A percentile compares a stretch with the other conserved stretches of the same genome.
These are phyloP conservation scores for Chamaetylas fuelleborni DNA, from an alignment of 2,113 vertebrate species.

Conservation along the genomic window DNA sequence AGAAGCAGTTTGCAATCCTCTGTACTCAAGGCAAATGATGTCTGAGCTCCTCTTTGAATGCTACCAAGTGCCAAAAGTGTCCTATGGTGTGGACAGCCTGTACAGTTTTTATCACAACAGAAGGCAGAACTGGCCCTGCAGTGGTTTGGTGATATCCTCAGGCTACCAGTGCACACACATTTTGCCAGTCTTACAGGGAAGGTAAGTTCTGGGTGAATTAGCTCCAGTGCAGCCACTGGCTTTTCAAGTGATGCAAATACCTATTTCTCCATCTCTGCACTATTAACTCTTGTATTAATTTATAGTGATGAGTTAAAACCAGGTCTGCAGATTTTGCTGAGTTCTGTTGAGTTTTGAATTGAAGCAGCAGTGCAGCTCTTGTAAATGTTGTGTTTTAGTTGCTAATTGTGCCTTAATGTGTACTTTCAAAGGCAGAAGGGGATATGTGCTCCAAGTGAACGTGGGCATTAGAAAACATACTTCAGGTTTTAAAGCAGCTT, in stretches of 20 bases:
- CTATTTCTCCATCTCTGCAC: background rate
- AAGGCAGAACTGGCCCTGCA: conserved; percentile 67
- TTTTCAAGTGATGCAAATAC: background rate
- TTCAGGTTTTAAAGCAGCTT: background rate
- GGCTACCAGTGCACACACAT: conserved; percentile 94
- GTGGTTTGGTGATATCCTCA: conserved; percentile 87
- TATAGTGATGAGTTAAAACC: background rate
- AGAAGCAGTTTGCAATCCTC: conserved; percentile 80
- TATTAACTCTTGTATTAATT: background rate
- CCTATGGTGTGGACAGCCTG: conserved; percentile 89
- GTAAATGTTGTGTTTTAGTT: background rate
- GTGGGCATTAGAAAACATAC: background rate
- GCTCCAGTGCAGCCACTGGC: accelerated
- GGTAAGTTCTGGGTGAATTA: conserved; percentile 70
- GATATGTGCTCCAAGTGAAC: background rate
- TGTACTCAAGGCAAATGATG: conserved; percentile 82
- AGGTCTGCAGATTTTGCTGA: background rate
- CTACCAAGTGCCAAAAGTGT: conserved; percentile 88
- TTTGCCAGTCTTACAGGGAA: conserved; percentile 89
- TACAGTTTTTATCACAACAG: conserved; percentile 90
- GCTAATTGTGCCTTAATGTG: background rate
- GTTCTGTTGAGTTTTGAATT: background rate
- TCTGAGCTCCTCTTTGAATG: conserved; percentile 94
- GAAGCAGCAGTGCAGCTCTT: background rate
- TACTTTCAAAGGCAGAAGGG: background rate